phyloP scores from a whole-genome alignment of 2,797 vertebrate genomes.

The Megaceryle alcyon region DNA sequence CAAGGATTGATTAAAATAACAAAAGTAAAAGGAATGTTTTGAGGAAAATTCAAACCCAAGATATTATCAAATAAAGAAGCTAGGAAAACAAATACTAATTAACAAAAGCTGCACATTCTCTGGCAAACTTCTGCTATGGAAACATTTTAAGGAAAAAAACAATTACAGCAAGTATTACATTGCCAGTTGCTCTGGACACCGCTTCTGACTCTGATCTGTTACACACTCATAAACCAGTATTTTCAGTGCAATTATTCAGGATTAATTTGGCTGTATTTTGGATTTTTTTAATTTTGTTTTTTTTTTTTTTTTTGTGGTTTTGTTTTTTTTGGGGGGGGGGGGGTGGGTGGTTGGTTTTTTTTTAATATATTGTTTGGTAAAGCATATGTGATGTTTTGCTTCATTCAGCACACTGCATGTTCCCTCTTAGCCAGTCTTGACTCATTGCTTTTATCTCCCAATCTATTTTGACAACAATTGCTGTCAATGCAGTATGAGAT shows the following conservation, averaged over 20 bases:
- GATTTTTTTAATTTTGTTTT: too few species aligned
- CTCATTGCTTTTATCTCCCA: neutral
- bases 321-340: too few species aligned
- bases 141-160: neutral
- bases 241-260: neutral
- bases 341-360: neutral
- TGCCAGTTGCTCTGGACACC: neutral
- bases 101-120: neutral
- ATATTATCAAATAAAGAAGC: neutral
- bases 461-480: neutral
- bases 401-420: neutral
- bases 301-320: too few species aligned
- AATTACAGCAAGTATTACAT: neutral
- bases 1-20: neutral
- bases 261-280: neutral
- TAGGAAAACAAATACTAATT: neutral
- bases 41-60: neutral
- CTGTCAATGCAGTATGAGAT: neutral
- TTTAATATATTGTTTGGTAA: neutral
- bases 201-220: neutral
- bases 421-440: neutral
- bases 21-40: neutral
- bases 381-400: neutral
- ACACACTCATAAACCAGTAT: neutral
- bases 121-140: neutral